Evolutionary conservation across 1,140 invertebrate species (phyloP).

Genomic region (Ylistrum balloti): DNA sequence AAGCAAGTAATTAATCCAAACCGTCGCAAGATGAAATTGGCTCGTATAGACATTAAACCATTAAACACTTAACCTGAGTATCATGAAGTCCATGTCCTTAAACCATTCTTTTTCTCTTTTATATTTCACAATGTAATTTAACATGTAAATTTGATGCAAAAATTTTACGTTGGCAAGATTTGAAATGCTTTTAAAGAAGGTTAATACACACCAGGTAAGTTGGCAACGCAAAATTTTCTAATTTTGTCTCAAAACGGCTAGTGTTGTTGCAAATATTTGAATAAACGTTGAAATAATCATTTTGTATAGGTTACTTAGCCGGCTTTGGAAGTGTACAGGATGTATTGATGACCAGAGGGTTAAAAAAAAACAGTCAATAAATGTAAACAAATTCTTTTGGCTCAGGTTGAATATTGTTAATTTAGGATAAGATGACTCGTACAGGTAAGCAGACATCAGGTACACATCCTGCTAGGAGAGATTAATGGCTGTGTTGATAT

Average conservation of each 20-base stretch:
- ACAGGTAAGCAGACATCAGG: neutral
- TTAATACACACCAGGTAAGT: neutral
- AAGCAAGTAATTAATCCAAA: too few relatives aligned
- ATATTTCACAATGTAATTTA: neutral
- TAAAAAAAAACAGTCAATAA: neutral
- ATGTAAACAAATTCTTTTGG: constrained; percentile 9
- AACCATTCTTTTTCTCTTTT: neutral
- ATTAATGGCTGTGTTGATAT: neutral
- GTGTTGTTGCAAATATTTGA: neutral
- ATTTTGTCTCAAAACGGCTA: neutral
- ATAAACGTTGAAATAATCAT: neutral
- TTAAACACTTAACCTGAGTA: neutral
- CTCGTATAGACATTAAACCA: neutral
- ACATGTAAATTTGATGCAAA: neutral
- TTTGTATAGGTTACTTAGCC: neutral
- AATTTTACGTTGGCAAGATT: neutral
- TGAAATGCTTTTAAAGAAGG: neutral
- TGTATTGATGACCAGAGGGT: neutral
- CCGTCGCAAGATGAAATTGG: neutral
- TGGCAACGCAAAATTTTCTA: constrained; percentile 1
- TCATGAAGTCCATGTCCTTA: neutral
- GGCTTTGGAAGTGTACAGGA: neutral
- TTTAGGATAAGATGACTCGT: neutral
- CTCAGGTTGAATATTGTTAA: neutral
- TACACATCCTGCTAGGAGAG: neutral